Evolutionary conservation across 2,113 vertebrate genomes (phyloP).

Genomic region (Scomber japonicus): DNA sequence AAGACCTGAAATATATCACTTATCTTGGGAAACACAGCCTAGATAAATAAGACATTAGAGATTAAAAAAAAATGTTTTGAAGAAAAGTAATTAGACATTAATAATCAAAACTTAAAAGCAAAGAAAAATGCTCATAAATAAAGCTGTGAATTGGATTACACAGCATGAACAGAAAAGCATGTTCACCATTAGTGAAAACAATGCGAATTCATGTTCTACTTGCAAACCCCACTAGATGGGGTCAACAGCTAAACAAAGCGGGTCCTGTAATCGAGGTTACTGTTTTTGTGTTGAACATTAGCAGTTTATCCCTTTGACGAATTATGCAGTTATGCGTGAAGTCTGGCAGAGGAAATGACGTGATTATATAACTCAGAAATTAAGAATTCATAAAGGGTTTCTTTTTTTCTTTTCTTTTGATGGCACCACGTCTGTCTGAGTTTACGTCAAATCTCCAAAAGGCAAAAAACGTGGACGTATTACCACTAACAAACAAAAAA

Average conservation of each 20-base stretch:
- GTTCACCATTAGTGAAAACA: no score
- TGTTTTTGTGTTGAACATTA: background rate
- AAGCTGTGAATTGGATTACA: no score
- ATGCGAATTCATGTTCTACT: background rate
- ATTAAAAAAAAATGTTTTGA: no score
- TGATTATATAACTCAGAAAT: slow-evolving; percentile 43
- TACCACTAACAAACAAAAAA: background rate
- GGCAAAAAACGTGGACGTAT: background rate
- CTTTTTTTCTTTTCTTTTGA: background rate
- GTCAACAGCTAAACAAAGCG: slow-evolving; percentile 24
- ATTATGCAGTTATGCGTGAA: background rate
- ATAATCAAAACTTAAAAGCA: no score
- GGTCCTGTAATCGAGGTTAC: background rate
- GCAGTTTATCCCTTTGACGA: background rate
- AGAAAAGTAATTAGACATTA: no score
- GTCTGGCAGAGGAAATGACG: background rate
- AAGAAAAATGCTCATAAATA: no score
- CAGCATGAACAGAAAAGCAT: no score
- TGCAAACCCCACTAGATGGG: slow-evolving; percentile 71
- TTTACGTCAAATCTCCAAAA: background rate
- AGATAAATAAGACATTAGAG: no score
- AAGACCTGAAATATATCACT: no score
- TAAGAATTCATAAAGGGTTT: no score
- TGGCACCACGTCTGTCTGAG: no score
- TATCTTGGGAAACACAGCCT: no score